A percentile compares a stretch with the other conserved stretches of the same genome.
phyloP scores from a whole-genome alignment of 2,888 invertebrate species.

The Agrochola lychnidis region DNA sequence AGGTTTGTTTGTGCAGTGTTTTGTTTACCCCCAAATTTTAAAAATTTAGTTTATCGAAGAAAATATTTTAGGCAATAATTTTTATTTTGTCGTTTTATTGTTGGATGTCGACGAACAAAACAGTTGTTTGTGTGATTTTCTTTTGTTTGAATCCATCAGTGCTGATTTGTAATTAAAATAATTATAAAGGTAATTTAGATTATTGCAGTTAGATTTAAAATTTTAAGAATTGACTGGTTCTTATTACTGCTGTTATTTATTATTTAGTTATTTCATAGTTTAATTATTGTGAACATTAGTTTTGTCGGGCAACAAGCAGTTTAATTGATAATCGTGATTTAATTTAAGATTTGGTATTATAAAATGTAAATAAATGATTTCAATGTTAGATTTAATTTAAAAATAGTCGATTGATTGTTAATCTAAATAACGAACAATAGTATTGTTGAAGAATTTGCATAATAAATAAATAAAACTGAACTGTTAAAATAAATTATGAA shows the following conservation, averaged over 20 bases:
- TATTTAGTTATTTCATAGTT: conserved; percentile 79
- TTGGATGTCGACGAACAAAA: conserved; percentile 76
- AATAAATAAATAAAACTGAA: conserved; percentile 29
- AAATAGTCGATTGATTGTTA: conserved; percentile 52
- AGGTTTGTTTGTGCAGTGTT: conserved; percentile 91
- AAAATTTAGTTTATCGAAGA: conserved; percentile 74
- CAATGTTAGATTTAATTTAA: conserved; percentile 50
- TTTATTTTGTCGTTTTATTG: conserved; percentile 74
- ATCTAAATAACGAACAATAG: conserved; percentile 39
- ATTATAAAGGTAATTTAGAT: conserved; percentile 57
- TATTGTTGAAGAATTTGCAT: conserved; percentile 27
- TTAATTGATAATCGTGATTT: conserved; percentile 75
- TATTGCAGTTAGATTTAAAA: conserved; percentile 61
- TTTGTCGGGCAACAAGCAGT: conserved; percentile 71
- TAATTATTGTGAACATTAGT: conserved; percentile 67
- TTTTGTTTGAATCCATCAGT: conserved; percentile 73
- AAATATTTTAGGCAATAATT: conserved; percentile 66
- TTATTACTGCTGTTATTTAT: conserved; percentile 87
- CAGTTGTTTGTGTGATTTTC: conserved; percentile 70
- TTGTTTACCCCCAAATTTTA: conserved; percentile 90
- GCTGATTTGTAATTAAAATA: conserved; percentile 70
- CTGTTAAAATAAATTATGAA: conserved; percentile 17
- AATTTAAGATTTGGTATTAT: conserved; percentile 61
- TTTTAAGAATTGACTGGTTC: conserved; percentile 82
- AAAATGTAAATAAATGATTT: conserved; percentile 59